A percentile compares a stretch with the other conserved stretches of the same genome.
These are phyloP conservation scores for Coccyzus lansbergi DNA, from an alignment of 2,797 vertebrate species.

Conservation along the genomic window DNA sequence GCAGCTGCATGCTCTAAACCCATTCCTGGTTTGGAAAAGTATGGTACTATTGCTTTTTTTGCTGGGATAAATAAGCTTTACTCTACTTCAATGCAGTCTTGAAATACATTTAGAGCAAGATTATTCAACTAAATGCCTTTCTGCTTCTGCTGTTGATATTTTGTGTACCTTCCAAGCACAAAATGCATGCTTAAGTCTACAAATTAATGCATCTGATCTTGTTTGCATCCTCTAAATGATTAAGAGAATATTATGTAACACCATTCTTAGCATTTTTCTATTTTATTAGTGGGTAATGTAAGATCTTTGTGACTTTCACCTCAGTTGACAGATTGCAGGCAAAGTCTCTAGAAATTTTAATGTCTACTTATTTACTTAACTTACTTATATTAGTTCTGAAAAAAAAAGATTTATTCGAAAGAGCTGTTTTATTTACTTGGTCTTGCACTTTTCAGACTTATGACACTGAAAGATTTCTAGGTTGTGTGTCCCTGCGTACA, in stretches of 20 bases:
- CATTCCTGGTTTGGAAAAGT: neutral
- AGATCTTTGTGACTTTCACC: neutral
- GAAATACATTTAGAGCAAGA: neutral
- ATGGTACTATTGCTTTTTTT: neutral
- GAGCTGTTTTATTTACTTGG: neutral
- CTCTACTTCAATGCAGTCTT: neutral
- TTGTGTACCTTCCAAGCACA: neutral
- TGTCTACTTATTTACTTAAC: neutral
- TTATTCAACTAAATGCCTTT: neutral
- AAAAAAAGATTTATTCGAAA: neutral
- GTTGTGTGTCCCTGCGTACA: neutral
- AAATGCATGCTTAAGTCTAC: neutral
- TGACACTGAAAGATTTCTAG: neutral
- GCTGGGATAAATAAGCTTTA: neutral
- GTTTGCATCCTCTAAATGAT: neutral
- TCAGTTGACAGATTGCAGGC: neutral
- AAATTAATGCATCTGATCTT: conserved; percentile 2
- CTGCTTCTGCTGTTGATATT: neutral
- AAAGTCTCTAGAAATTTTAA: neutral
- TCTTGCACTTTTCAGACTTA: neutral
- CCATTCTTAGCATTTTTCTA: neutral
- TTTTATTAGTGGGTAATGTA: neutral
- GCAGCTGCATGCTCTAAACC: neutral
- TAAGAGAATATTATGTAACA: neutral
- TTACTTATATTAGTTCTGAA: neutral